Evolutionary conservation across 2,888 invertebrate genomes (phyloP), one percentile per base, ranked within the genome.

Genomic region (Eupithecia insigniata): DNA sequence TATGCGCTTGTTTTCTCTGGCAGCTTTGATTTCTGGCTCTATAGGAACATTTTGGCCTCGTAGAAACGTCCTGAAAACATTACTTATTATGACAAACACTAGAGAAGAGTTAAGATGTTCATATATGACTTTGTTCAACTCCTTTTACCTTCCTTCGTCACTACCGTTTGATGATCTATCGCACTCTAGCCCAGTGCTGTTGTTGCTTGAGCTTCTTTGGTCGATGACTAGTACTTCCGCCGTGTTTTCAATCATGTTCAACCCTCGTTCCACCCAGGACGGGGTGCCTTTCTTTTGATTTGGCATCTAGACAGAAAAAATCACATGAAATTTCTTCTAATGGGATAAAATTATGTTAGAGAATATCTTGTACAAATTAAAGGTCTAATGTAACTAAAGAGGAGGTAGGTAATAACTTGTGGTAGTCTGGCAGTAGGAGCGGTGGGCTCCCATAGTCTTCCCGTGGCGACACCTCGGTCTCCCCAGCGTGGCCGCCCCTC

Each of bases 31-130:
- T 78, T 96, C 95, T 1, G 97, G 96, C 86, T 98, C 98, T 71
- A 98, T 87, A 0, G 97, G 97, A 22, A 96, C 96, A 89, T 98
- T 98, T 92, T 98, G 98, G 12, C 98, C 98, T 78, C 98, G 95
- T 64, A 98, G 91, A 89, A 96, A 97, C 60, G 96, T 96, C 78
- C 95, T 94, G 87, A n/a, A 88, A 89, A 71, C 43, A 68, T 64
- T 46, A 16, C 12, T 28, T 60, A 34, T 8, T 14, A 46, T 64
- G 12, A 30, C 2, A 60, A 30, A 18, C 30, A 60, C 2, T 18
- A 22, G 16, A 12, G 5, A 26, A 26, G 4, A 55, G 26, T 22
- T 12, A 4, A 30, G 60, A 30, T 60, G 16, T 60, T 7, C 1
- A 30, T 18, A 30, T 14, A 36, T 2, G 16, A 6, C 18, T 18